phyloP scores from a whole-genome alignment of 2,113 vertebrate genomes.

The Heterochromis multidens region DNA sequence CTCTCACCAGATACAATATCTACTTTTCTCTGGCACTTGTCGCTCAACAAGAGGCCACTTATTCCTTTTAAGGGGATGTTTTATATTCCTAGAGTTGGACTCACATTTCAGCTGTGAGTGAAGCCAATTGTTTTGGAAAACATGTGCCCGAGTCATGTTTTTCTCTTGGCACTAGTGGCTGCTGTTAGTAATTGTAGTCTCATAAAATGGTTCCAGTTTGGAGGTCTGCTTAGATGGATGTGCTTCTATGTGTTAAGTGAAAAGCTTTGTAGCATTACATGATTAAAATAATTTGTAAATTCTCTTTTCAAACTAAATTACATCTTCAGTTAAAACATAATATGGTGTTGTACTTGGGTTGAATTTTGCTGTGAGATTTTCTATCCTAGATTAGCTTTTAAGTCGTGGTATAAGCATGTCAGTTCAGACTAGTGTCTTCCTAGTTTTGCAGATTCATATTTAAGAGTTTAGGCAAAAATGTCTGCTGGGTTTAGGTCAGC shows the following conservation, averaged over 20 bases:
- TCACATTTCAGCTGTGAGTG: constrained; percentile 12
- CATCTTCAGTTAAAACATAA: background rate
- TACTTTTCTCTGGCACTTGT: constrained; percentile 25
- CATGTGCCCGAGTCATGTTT: background rate
- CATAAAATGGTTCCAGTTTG: constrained; percentile 12
- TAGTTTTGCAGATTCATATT: background rate
- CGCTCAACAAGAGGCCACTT: constrained; percentile 34
- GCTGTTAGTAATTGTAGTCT: background rate
- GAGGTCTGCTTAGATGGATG: background rate
- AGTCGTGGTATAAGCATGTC: background rate
- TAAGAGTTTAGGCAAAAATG: background rate
- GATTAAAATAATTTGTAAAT: background rate
- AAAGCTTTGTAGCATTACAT: background rate
- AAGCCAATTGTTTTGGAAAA: background rate
- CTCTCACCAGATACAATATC: constrained; percentile 16
- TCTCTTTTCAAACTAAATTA: background rate
- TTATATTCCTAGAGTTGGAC: constrained; percentile 33
- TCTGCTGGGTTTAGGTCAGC: background rate
- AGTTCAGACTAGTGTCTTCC: background rate
- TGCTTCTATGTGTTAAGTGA: background rate
- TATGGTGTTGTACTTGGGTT: background rate
- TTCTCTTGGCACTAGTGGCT: background rate
- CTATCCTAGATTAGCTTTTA: background rate
- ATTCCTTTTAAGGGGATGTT: constrained; percentile 3
- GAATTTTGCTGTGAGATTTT: background rate